A percentile compares a stretch with the other conserved stretches of the same genome.
Evolutionary conservation across 2,888 invertebrate species (phyloP).

Genomic region (Calameuta idolon): DNA sequence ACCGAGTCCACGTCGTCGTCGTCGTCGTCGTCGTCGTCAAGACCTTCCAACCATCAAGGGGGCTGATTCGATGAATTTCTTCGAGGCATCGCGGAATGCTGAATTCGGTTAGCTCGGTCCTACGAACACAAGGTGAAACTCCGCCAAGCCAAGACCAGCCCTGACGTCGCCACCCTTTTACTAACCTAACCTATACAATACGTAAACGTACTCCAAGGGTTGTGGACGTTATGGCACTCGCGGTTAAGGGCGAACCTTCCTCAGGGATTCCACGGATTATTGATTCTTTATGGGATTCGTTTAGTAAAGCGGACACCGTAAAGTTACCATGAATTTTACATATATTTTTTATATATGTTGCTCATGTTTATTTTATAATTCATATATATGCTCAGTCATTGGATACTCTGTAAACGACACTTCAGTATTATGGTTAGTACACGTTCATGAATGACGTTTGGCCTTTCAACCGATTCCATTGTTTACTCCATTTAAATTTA

Average conservation of each 20-base stretch:
- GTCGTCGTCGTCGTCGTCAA: background rate
- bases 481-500: background rate
- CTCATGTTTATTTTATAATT: background rate
- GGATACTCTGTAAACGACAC: background rate
- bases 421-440: background rate
- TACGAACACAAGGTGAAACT: background rate
- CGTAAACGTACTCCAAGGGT: background rate
- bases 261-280: background rate
- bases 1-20: background rate
- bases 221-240: background rate
- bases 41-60: background rate
- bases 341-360: too few species aligned
- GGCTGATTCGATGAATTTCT: conserved; percentile 56
- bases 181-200: too few species aligned
- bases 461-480: background rate
- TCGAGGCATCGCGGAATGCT: conserved; percentile 53
- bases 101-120: conserved; percentile 40
- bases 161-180: background rate
- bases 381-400: background rate
- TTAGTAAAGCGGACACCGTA: background rate
- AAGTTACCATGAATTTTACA: background rate
- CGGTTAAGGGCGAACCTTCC: background rate
- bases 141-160: background rate
- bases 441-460: background rate
- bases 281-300: background rate